Conservation (phyloP, 2,113 vertebrate genomes). For the Tiliqua scincoides region DNA sequence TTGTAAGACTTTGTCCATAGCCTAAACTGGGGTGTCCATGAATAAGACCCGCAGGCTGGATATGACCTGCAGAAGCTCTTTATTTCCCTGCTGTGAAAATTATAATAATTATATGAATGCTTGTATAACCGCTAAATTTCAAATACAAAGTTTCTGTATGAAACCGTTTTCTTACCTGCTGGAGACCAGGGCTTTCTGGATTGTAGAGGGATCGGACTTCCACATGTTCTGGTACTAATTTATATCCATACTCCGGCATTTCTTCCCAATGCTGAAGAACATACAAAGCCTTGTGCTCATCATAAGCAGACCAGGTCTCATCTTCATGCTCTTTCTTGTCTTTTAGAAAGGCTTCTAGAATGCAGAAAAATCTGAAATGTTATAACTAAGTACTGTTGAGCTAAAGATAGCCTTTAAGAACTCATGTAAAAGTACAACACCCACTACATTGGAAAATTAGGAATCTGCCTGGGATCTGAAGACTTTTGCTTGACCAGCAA, state of each 20-base stretch:
- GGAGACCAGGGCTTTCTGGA: slow-evolving; percentile 82
- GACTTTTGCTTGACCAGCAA: not conserved
- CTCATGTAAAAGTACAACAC: not conserved
- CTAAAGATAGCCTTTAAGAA: not conserved
- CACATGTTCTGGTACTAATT: slow-evolving; percentile 90
- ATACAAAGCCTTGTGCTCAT: slow-evolving; percentile 87
- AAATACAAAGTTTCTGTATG: not conserved
- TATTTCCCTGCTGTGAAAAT: no score
- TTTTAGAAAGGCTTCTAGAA: slow-evolving; percentile 78
- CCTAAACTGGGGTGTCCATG: no score
- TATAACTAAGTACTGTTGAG: not conserved
- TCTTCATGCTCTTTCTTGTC: slow-evolving; percentile 72
- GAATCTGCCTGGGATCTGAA: not conserved
- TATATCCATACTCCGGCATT: slow-evolving; percentile 85
- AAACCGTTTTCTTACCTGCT: slow-evolving; percentile 79
- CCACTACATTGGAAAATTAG: not conserved
- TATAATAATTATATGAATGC: not conserved
- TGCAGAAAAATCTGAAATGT: slow-evolving; percentile 7
- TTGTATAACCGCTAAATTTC: not conserved
- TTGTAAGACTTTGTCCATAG: not conserved
- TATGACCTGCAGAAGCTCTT: no score
- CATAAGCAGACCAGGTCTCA: slow-evolving; percentile 66
- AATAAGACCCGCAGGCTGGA: no score
- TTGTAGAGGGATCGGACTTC: slow-evolving; percentile 86
- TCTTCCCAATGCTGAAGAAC: slow-evolving; percentile 89